These are phyloP conservation scores for Coelinius sp. DNA, from an alignment of 2,888 invertebrate species.

Conservation along the genomic window DNA sequence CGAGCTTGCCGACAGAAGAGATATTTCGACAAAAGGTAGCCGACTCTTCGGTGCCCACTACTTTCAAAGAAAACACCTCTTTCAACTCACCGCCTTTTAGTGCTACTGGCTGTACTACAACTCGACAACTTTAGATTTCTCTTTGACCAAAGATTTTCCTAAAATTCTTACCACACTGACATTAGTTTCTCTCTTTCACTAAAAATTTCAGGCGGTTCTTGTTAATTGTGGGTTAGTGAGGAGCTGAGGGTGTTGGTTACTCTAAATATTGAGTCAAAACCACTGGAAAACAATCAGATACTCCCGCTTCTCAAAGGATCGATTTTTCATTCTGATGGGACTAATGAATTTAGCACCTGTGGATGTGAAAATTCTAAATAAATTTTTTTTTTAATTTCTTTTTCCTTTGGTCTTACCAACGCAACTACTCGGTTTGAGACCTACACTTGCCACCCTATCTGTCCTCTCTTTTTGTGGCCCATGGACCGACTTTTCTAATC, in stretches of 20 bases:
- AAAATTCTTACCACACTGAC: not conserved
- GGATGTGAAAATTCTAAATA: not conserved
- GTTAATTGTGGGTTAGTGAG: not conserved
- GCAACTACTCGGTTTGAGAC: too few relatives aligned
- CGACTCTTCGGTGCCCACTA: conserved; percentile 58
- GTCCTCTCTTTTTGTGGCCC: too few relatives aligned
- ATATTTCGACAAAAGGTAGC: conserved; percentile 58
- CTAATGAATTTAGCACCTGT: not conserved
- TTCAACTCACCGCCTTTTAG: conserved; percentile 68
- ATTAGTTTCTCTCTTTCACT: not conserved
- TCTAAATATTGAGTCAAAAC: not conserved
- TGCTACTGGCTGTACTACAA: conserved; percentile 47
- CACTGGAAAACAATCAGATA: not conserved
- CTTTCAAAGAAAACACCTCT: conserved; percentile 67
- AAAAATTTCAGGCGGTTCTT: not conserved
- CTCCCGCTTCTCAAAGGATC: not conserved
- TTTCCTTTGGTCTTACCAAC: too few relatives aligned
- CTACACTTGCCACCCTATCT: too few relatives aligned
- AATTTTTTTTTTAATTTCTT: too few relatives aligned
- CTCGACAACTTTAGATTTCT: conserved; percentile 17
- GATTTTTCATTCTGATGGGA: not conserved
- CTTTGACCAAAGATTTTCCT: not conserved
- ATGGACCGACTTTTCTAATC: too few relatives aligned
- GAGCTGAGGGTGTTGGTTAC: not conserved
- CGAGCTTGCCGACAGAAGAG: not conserved